Evolutionary conservation across 2,113 vertebrate genomes (phyloP).

Genomic region (Greenwoodochromis staneri): DNA sequence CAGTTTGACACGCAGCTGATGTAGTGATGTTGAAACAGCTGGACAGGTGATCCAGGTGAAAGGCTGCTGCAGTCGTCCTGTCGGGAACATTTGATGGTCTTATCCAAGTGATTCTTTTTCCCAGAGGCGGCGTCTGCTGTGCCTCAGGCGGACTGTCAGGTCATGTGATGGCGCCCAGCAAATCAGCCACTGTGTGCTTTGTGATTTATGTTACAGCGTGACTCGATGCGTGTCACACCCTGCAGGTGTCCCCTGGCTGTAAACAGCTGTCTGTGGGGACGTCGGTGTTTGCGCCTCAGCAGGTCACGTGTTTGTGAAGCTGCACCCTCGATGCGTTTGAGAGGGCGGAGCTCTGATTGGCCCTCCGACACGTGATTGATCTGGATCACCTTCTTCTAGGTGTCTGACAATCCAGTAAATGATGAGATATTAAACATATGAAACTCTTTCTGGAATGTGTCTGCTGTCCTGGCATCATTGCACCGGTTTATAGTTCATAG

Average conservation of each 20-base stretch:
- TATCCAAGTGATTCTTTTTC: neutral
- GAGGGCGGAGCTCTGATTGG: neutral
- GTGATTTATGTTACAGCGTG: neutral
- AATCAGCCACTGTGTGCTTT: neutral
- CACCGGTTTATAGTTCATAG: neutral
- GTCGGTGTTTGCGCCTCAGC: neutral
- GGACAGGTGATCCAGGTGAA: neutral
- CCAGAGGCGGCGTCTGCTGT: neutral
- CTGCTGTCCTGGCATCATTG: neutral
- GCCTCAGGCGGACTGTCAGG: neutral
- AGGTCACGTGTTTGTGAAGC: neutral
- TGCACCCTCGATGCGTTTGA: neutral
- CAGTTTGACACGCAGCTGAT: fast-evolving
- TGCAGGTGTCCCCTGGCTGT: neutral
- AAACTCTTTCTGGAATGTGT: neutral
- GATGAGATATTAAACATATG: too few relatives aligned
- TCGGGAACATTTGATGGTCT: neutral
- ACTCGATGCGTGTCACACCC: neutral
- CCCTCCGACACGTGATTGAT: neutral
- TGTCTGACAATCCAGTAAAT: neutral
- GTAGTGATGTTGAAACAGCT: neutral
- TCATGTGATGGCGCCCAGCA: neutral
- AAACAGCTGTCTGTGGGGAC: neutral
- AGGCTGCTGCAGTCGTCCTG: neutral
- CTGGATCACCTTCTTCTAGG: neutral